These are phyloP conservation scores for Thomomys bottae DNA, from an alignment of 2,113 vertebrate genomes.

Conservation along the genomic window DNA sequence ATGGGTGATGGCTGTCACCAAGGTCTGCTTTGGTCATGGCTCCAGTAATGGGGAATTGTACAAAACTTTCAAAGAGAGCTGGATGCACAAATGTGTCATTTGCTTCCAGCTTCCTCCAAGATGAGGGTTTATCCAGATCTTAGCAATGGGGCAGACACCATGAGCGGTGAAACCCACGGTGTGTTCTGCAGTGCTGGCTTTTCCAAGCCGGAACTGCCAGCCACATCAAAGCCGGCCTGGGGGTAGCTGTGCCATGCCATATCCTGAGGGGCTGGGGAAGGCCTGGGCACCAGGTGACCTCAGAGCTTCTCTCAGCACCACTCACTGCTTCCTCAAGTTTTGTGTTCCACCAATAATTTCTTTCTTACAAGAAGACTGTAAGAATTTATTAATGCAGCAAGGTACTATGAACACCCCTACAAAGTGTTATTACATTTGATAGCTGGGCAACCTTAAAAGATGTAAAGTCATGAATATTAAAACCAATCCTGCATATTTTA, in stretches of 20 bases:
- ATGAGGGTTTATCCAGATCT: neutral
- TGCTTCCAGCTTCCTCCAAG: neutral
- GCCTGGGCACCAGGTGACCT: neutral
- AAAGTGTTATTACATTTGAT: constrained; percentile 61
- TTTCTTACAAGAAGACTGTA: neutral
- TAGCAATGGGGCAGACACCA: neutral
- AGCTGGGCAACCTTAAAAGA: constrained; percentile 42
- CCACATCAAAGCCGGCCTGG: fast-evolving
- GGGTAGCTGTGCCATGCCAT: fast-evolving
- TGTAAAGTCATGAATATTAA: constrained; percentile 68
- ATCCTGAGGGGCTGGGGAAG: neutral
- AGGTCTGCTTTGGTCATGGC: neutral
- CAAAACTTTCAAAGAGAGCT: neutral
- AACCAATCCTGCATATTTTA: constrained; percentile 62
- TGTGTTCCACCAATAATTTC: neutral
- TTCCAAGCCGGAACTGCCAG: too few species aligned
- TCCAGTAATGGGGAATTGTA: too few species aligned
- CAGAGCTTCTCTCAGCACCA: neutral
- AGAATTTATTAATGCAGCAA: constrained; percentile 30
- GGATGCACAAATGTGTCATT: neutral
- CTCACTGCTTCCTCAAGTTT: neutral
- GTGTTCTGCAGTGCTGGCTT: too few species aligned
- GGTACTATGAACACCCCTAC: constrained; percentile 48
- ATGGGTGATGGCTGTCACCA: neutral
- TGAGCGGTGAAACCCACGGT: fast-evolving